Percentiles rank a stretch among this genome's conserved stretches.
phyloP scores from a whole-genome alignment of 2,797 vertebrate species.

The Remorina albescens region DNA sequence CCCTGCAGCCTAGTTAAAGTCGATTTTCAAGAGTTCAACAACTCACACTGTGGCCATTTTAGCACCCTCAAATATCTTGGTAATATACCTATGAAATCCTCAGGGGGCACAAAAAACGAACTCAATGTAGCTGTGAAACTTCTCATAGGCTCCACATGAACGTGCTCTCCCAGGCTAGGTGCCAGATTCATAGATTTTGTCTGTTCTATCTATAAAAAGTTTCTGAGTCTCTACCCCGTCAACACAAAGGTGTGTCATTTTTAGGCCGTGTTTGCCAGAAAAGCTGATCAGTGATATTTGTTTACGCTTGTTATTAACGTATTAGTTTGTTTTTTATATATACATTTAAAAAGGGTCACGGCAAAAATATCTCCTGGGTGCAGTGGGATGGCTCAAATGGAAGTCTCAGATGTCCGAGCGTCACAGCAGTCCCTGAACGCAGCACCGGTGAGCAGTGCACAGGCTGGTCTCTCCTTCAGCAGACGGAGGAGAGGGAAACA shows the following conservation, averaged over 20 bases:
- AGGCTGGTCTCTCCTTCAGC: neutral
- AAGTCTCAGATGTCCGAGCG: constrained; percentile 16
- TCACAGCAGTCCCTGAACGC: constrained; percentile 63
- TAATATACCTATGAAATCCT: neutral
- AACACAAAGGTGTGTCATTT: too few relatives aligned
- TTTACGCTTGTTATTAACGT: neutral
- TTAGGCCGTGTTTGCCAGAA: neutral
- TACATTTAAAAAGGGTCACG: too few relatives aligned
- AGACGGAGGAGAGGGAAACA: constrained; percentile 33
- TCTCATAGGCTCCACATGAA: neutral
- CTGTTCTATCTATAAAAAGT: too few relatives aligned
- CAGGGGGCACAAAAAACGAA: neutral
- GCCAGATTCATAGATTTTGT: neutral
- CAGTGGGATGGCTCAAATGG: neutral
- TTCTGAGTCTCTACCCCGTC: too few relatives aligned
- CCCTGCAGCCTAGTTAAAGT: neutral
- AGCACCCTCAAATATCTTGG: neutral
- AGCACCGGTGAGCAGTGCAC: constrained; percentile 39
- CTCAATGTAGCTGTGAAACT: neutral
- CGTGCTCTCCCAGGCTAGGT: neutral
- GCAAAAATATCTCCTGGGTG: neutral
- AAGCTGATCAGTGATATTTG: neutral
- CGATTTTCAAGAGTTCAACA: neutral
- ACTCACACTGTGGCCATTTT: neutral
- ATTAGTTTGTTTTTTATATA: too few relatives aligned